These are phyloP conservation scores for Taeniopygia guttata DNA, from an alignment of 2,797 vertebrate species.

Conservation along the genomic window DNA sequence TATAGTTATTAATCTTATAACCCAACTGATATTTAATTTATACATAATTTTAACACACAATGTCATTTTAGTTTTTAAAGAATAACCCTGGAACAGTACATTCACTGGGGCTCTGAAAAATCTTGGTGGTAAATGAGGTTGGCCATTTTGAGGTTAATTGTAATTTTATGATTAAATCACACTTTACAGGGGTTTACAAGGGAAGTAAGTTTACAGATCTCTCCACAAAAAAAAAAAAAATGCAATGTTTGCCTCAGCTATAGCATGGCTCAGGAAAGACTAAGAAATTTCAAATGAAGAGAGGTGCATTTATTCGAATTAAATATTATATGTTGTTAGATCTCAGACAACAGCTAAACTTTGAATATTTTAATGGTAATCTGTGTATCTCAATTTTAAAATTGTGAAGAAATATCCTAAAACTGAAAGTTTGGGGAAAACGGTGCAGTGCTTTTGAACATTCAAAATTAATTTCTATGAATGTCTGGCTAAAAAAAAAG, in stretches of 20 bases:
- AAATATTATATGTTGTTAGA: not conserved
- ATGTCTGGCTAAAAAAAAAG: slow-evolving; percentile 57
- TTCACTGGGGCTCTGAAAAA: slow-evolving; percentile 10
- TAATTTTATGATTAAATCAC: slow-evolving; percentile 12
- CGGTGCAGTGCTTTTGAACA: slow-evolving; percentile 10
- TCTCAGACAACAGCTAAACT: not conserved
- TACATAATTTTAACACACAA: slow-evolving; percentile 56
- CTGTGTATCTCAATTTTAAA: not conserved
- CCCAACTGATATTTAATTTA: slow-evolving; percentile 71
- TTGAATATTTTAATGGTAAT: slow-evolving; percentile 23
- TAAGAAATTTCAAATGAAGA: not conserved
- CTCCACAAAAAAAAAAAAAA: not conserved
- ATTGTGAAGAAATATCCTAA: slow-evolving; percentile 27
- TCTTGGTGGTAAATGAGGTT: slow-evolving; percentile 8
- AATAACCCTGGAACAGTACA: not conserved
- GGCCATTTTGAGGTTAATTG: slow-evolving; percentile 15
- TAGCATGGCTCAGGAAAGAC: not conserved
- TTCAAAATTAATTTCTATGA: slow-evolving; percentile 30
- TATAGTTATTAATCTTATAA: slow-evolving; percentile 71
- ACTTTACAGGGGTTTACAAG: not conserved
- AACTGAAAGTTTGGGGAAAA: slow-evolving; percentile 13
- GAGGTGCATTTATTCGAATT: not conserved
- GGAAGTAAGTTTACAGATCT: not conserved
- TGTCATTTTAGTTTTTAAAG: slow-evolving; percentile 53
- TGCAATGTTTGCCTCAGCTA: not conserved